These are phyloP conservation scores for Oryzias woworae DNA, from an alignment of 2,113 vertebrate species.

Conservation along the genomic window DNA sequence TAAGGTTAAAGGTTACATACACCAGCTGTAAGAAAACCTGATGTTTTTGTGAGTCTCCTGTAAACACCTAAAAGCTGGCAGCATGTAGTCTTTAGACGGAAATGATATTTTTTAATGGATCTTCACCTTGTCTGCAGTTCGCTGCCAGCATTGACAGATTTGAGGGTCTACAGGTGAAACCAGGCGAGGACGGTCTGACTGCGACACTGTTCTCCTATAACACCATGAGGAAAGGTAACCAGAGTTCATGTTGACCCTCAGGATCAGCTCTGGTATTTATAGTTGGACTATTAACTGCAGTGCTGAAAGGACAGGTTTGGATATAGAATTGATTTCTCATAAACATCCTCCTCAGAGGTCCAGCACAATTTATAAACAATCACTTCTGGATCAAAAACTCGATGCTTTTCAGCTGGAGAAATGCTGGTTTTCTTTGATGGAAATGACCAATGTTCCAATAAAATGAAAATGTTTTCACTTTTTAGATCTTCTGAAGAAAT, in stretches of 20 bases:
- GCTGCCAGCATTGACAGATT: slow-evolving; percentile 82
- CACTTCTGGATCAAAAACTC: too few species aligned
- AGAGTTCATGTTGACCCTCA: not conserved
- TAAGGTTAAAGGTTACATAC: too few species aligned
- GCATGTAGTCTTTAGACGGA: too few species aligned
- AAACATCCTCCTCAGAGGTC: not conserved
- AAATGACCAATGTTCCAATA: not conserved
- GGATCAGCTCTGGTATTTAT: not conserved
- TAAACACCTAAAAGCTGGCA: too few species aligned
- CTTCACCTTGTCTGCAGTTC: slow-evolving; percentile 76
- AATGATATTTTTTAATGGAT: too few species aligned
- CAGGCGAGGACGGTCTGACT: slow-evolving; percentile 48
- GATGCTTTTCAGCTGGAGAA: too few species aligned
- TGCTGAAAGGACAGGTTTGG: not conserved
- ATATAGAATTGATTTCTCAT: not conserved
- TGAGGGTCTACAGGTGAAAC: slow-evolving; percentile 79
- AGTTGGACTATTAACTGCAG: not conserved
- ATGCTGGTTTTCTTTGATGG: not conserved
- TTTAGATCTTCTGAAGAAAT: slow-evolving; percentile 86
- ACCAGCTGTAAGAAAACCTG: too few species aligned
- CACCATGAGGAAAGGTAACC: slow-evolving; percentile 81
- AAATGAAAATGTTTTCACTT: not conserved
- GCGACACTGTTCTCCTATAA: slow-evolving; percentile 77
- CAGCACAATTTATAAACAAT: not conserved
- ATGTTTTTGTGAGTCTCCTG: too few species aligned